Evolutionary conservation across 1,140 invertebrate genomes (phyloP), one percentile per base, ranked within the genome.

Genomic region (Phthorimaea operculella): DNA sequence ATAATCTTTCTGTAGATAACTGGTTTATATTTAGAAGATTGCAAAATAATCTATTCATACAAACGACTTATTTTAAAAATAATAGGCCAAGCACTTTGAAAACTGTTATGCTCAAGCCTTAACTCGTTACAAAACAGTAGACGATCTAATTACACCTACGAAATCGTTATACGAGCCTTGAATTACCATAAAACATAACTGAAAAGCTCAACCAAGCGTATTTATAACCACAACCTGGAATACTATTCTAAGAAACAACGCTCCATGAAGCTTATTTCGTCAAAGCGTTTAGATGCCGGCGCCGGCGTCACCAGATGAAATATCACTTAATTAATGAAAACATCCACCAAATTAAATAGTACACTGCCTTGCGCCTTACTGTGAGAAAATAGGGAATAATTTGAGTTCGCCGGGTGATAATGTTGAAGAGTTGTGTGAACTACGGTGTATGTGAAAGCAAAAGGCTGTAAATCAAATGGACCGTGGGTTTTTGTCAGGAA

Each of bases 301-400:
- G 71, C 68, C 65, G 54, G 57, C 59, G 68, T 63, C 73, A 66
- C 55, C 51, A 51, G 42, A 51, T 68, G 70, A 70, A 67, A 75
- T 72, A 74, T 70, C 59, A 58, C 72, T 75, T 74, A 76, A 78
- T 80, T 78, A 76, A 75, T 63, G 14, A 42, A 59, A 58, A 50
- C 67, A 62, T 63, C 62, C 42, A 57, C 55, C n/a, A 47, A 66
- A 64, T 55, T 57, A 39, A 39, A 39, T 39, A 39, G 21, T 39
- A 39, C 36, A 39, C 36, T 5, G 10, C 3, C 36, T 12, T 3
- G 3, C 36, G n/a, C n/a, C 36, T 39, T 39, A 39, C 36, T 39
- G 36, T 39, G n/a, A 39, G 36, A 1, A 1, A 12, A 9, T 39
- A 39, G 8, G n/a, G 36, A 39, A 10, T 9, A 39, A 10, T 39